Evolutionary conservation across 2,113 vertebrate species (phyloP), one percentile per base, ranked within the genome.

Genomic region (Poicephalus gulielmi): DNA sequence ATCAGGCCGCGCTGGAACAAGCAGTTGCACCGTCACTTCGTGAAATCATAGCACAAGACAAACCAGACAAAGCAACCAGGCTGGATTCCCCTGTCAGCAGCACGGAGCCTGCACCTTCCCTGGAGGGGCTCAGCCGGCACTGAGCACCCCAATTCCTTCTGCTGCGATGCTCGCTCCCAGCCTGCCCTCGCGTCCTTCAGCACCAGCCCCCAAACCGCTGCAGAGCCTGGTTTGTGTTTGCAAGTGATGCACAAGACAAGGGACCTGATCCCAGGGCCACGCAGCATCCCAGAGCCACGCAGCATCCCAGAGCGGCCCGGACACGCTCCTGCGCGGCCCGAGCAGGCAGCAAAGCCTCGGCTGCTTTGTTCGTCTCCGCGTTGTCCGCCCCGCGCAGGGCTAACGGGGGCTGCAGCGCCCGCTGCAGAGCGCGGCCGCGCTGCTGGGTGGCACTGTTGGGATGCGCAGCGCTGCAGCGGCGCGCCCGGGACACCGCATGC

Each of bases 371-470:
- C 23, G 3, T 5, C 49, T 67, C 88, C 85, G 4, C 0, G 2
- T 4, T 13, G 52, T 1, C 50, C 25, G 4, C 11, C 10, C 49
- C 0, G 4, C 7, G 8, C 3, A 10, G 17, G 17, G 2, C 3
- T 0, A 37, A n/a, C 49, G 62, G 12, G 2, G 13, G 25, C 69
- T 43, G 27, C 55, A 75, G 8, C 74, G 7, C 52, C 76, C 37
- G 1, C 89, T 87, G 94, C 95, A 94, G 25, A 18, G 92, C 92
- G 1, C 47, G 13, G 71, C 59, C 6, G 44, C 16, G 88, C 95
- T 57, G 95, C 96, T 97, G 92, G 96, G 95, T 47, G 96, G 96
- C 70, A 76, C 52, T 96, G 90, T 95, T 95, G 96, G 85, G 93
- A 94, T 94, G 95, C 92, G 28, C 94, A 70, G 84, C 35, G 1